Evolutionary conservation across 1,140 invertebrate species (phyloP).

Genomic region (Thereuonema tuberculata): DNA sequence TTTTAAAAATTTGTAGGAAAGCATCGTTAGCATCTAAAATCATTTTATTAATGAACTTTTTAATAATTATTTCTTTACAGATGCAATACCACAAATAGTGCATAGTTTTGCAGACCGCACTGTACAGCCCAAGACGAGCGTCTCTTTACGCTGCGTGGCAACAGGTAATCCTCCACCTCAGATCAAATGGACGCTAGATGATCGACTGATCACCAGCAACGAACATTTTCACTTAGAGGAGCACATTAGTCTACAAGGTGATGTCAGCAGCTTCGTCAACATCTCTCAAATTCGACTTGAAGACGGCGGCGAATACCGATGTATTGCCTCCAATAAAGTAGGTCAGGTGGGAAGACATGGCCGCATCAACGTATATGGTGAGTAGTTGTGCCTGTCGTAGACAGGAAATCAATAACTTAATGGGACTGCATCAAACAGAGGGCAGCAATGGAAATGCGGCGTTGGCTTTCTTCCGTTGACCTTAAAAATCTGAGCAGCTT

Average conservation of each 20-base stretch:
- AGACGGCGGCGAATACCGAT: slow-evolving; percentile 76
- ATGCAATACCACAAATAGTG: slow-evolving; percentile 61
- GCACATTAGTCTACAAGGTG: slow-evolving; percentile 62
- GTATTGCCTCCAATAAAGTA: slow-evolving; percentile 61
- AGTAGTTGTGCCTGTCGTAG: no score
- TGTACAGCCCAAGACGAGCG: slow-evolving; percentile 61
- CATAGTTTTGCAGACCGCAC: slow-evolving; percentile 73
- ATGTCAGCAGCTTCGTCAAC: slow-evolving; percentile 71
- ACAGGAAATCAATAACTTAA: no score
- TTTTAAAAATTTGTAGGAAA: no score
- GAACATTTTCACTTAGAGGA: slow-evolving; percentile 39
- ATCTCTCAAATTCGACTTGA: slow-evolving; percentile 67
- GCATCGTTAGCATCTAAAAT: no score
- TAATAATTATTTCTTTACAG: slow-evolving; percentile 33
- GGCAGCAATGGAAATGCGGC: no score
- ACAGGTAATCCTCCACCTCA: slow-evolving; percentile 64
- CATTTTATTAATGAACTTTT: not conserved
- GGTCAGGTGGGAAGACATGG: slow-evolving; percentile 58
- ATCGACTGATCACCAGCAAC: slow-evolving; percentile 54
- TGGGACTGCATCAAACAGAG: no score
- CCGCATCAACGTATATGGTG: slow-evolving; percentile 73
- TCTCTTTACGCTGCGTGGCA: slow-evolving; percentile 71
- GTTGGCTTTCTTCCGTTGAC: no score
- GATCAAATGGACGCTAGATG: slow-evolving; percentile 66
- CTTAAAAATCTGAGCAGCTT: no score